These are phyloP conservation scores for Hyles vespertilio DNA, from an alignment of 1,140 invertebrate genomes.

Conservation along the genomic window DNA sequence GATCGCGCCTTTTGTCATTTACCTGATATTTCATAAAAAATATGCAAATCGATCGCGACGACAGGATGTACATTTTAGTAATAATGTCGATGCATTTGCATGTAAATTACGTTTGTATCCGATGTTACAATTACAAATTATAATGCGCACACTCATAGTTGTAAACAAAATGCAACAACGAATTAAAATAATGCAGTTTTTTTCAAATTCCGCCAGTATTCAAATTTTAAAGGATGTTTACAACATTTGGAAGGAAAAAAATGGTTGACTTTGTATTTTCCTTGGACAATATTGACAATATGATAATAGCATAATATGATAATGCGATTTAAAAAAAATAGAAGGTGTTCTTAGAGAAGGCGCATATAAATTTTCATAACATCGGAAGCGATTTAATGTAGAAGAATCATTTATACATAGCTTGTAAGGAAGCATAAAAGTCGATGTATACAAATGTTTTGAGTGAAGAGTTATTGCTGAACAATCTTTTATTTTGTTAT, in stretches of 20 bases:
- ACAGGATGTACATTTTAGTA: slow-evolving; percentile 72
- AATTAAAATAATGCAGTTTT: slow-evolving; percentile 17
- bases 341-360: too few species aligned
- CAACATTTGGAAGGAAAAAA: slow-evolving; percentile 1
- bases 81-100: slow-evolving; percentile 68
- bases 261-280: neutral
- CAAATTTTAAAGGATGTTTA: neutral
- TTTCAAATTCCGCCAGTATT: slow-evolving; percentile 9
- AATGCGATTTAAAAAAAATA: too few species aligned
- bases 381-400: too few species aligned
- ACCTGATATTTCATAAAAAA: slow-evolving; percentile 65
- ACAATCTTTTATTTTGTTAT: too few species aligned
- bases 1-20: slow-evolving; percentile 62
- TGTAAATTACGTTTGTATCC: slow-evolving; percentile 65
- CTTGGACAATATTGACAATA: too few species aligned
- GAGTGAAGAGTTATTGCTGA: too few species aligned
- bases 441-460: too few species aligned
- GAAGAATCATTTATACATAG: too few species aligned
- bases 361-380: too few species aligned
- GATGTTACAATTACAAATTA: slow-evolving; percentile 63
- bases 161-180: slow-evolving; percentile 41
- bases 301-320: too few species aligned
- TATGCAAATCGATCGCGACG: slow-evolving; percentile 71
- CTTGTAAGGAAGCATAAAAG: too few species aligned
- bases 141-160: slow-evolving; percentile 55